These are phyloP conservation scores for Grammomys dolichurus DNA, from an alignment of 2,113 vertebrate genomes.

Conservation along the genomic window DNA sequence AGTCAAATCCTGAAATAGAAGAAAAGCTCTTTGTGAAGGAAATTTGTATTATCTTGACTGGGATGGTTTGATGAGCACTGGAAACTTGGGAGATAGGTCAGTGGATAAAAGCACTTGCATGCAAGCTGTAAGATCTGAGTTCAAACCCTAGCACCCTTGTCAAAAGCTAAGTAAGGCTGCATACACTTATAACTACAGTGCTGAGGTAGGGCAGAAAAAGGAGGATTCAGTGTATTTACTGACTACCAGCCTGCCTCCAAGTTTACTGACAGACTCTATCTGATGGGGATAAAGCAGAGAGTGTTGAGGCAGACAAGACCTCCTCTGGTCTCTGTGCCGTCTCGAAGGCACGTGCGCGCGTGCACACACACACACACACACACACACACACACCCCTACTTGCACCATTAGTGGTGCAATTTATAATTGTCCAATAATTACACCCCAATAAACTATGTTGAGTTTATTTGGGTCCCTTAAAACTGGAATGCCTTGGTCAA, in stretches of 20 bases:
- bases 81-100: not conserved
- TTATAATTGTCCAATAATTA: not conserved
- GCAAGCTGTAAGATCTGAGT: not conserved
- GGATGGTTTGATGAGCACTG: not conserved
- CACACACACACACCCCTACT: not conserved
- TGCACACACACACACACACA: too few species aligned
- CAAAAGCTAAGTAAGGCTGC: not conserved
- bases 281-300: too few species aligned
- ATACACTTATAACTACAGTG: too few species aligned
- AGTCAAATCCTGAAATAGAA: conserved; percentile 4
- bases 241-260: not conserved
- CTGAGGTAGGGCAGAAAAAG: too few species aligned
- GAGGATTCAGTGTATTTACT: not conserved
- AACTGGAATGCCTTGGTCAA: conserved; percentile 12
- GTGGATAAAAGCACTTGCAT: not conserved
- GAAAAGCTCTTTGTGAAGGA: conserved; percentile 9
- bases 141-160: not conserved
- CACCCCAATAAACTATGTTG: not conserved
- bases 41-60: not conserved
- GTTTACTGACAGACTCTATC: not conserved
- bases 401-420: not conserved
- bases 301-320: not conserved
- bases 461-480: not conserved
- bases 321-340: not conserved
- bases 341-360: rapidly evolving